Evolutionary conservation across 2,797 vertebrate genomes (phyloP).

Genomic region (Babyrousa celebensis): DNA sequence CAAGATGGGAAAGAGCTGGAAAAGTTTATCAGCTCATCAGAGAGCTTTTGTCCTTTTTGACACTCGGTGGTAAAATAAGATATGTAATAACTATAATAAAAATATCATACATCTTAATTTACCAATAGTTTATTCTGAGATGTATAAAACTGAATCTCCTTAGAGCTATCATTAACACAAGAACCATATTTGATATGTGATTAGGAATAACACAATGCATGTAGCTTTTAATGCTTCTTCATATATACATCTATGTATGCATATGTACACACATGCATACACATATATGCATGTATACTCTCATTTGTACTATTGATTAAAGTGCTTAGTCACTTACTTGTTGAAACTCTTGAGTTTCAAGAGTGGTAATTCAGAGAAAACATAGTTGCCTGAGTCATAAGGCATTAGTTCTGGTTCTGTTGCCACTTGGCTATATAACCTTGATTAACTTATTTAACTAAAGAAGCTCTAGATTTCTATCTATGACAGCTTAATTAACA

Average conservation of each 20-base stretch:
- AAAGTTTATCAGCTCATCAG: background rate
- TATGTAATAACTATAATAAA: background rate
- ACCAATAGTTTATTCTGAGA: background rate
- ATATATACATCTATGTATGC: background rate
- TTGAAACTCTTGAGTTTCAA: background rate
- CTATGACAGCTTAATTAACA: background rate
- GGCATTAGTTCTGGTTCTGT: background rate
- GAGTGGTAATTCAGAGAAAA: background rate
- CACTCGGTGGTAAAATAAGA: background rate
- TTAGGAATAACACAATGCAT: background rate
- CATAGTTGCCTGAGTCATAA: background rate
- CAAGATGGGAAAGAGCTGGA: background rate
- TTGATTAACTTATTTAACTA: constrained; percentile 48
- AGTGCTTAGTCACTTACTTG: background rate
- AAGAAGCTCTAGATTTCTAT: background rate
- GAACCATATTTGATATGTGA: background rate
- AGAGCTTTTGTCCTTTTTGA: background rate
- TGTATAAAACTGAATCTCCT: background rate
- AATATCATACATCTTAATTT: background rate
- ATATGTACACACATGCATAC: background rate
- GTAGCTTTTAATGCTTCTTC: background rate
- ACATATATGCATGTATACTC: background rate
- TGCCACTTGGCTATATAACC: background rate
- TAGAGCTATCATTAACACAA: background rate
- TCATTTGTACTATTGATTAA: constrained; percentile 1